Percentiles rank a stretch among this genome's conserved stretches.
Evolutionary conservation across 2,113 vertebrate species (phyloP).

Genomic region (Regulus satrapa): DNA sequence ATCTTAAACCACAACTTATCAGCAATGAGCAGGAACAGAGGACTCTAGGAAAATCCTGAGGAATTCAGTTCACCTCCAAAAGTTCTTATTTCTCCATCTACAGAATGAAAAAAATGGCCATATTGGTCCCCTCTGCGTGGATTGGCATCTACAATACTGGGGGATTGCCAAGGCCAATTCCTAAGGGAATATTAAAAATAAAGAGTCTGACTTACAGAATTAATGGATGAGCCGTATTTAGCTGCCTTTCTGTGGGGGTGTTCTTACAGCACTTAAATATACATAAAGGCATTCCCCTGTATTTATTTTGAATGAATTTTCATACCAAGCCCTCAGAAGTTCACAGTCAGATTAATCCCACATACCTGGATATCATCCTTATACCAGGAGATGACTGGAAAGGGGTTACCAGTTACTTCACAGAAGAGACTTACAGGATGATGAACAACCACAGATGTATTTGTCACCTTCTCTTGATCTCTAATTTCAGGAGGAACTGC

Average conservation of each 20-base stretch:
- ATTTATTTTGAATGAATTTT: background rate
- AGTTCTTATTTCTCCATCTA: background rate
- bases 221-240: background rate
- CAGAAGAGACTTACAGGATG: slow-evolving; percentile 84
- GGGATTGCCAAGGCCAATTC: background rate
- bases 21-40: background rate
- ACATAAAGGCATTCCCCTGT: background rate
- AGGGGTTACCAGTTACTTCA: slow-evolving; percentile 86
- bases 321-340: background rate
- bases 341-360: background rate
- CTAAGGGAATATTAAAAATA: background rate
- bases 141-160: background rate
- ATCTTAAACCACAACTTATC: background rate
- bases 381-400: slow-evolving; percentile 88
- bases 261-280: background rate
- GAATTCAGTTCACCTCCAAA: background rate
- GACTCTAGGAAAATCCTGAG: background rate
- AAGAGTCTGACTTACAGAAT: background rate
- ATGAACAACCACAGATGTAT: slow-evolving; percentile 82
- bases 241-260: background rate
- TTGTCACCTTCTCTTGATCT: slow-evolving; percentile 76
- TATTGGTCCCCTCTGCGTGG: background rate
- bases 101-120: background rate
- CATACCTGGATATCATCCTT: slow-evolving; percentile 84
- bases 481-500: slow-evolving; percentile 89